These are phyloP conservation scores for Stictocephala bisonia DNA, from an alignment of 2,888 invertebrate genomes.

Conservation along the genomic window DNA sequence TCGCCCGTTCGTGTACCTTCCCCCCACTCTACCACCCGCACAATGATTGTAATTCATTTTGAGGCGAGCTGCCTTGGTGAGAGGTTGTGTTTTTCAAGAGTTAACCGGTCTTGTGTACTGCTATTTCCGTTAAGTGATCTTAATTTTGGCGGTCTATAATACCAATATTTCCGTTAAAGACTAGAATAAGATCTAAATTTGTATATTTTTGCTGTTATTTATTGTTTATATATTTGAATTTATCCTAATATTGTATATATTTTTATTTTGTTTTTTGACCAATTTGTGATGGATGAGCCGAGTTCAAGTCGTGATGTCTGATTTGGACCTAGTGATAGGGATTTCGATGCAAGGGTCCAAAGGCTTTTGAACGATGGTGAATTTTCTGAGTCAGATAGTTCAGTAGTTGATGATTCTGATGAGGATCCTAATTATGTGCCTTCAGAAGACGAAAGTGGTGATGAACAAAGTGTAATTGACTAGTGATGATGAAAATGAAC, in stretches of 20 bases:
- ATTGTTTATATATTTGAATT: no score
- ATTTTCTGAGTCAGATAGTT: neutral
- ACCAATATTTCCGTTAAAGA: no score
- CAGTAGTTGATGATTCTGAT: neutral
- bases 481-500: neutral
- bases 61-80: no score
- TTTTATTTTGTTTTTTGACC: neutral
- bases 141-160: no score
- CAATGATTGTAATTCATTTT: no score
- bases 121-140: no score
- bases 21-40: neutral
- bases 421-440: neutral
- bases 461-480: neutral
- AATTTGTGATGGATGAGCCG: slow-evolving; percentile 5
- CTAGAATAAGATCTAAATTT: no score
- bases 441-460: neutral
- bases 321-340: neutral
- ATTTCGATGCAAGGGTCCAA: neutral
- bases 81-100: no score
- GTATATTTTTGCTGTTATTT: no score
- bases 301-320: neutral
- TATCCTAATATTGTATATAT: no score
- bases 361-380: neutral
- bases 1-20: slow-evolving; percentile 15
- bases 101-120: no score